Evolutionary conservation across 2,888 invertebrate species (phyloP), one percentile per base, ranked within the genome.

Genomic region (Catocala sponsa): DNA sequence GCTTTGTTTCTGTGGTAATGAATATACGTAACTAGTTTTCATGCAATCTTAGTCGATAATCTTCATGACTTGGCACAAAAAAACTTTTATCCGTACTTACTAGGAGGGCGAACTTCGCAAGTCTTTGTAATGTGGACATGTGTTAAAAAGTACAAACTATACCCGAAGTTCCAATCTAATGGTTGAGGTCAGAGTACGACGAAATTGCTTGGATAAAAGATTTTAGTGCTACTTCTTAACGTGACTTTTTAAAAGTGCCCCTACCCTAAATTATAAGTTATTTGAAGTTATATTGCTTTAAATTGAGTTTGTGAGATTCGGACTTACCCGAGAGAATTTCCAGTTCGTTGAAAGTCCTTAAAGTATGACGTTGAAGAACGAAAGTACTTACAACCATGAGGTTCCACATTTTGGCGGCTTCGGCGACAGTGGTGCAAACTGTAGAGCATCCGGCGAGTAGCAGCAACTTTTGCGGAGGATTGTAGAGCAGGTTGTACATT

Each of bases 371-470:
- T 0, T 43, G n/a, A 44, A 43, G 35, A 10, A 48, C 9, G 10
- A 25, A 60, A 70, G 11, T 87, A 96, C 98, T 96, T 94, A 99
- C 99, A 95, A 99, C 99, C 88, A 99, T 98, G 69, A 99, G 96
- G 94, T 99, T 99, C 99, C 99, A 99, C 98, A 99, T 99, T 94
- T 99, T 99, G 60, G 99, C 99, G 47, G 99, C 99, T 94, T 99
- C 99, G 2, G 99, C 99, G 11, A 99, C 99, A 49, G 99, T 99
- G 25, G 99, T 99, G 85, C 99, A 99, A 33, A 99, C 99, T 7
- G 99, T 99, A 80, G 99, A 99, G 91, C 99, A 99, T 56, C 99
- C 99, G 46, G 98, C 98, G 55, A 99, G 95, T 67, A 99, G 94
- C 95, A 99, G 97, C 83, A 99, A 95, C 94, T 99, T 99, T 86